A percentile compares a stretch with the other conserved stretches of the same genome.
These are phyloP conservation scores for Stylophora pistillata DNA, from an alignment of 64 coral and sea anemone genomes.

Conservation along the genomic window DNA sequence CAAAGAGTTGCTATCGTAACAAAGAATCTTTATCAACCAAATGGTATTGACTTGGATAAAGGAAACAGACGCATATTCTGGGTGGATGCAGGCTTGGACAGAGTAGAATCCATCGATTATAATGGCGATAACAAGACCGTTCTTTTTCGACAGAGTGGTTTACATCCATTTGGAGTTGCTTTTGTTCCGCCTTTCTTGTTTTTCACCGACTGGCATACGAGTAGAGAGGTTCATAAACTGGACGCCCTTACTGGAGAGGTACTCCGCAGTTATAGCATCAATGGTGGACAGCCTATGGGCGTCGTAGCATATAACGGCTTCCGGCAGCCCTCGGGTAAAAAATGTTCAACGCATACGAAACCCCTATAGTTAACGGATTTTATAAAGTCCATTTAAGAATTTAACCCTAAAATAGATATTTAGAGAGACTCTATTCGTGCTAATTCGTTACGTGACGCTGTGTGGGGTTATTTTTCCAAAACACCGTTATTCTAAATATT, in stretches of 20 bases:
- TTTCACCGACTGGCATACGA: conserved; percentile 51
- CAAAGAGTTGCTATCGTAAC: conserved; percentile 47
- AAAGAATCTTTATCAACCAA: conserved; percentile 32
- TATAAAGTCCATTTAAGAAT: not conserved
- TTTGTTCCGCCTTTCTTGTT: conserved; percentile 35
- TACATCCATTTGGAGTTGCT: conserved; percentile 65
- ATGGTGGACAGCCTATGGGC: conserved; percentile 26
- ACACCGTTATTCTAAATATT: too few relatives aligned
- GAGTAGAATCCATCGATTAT: conserved; percentile 51
- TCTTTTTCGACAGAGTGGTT: not conserved
- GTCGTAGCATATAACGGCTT: conserved; percentile 43
- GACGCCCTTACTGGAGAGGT: conserved; percentile 19
- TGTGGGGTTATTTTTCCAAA: too few relatives aligned
- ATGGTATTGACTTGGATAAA: conserved; percentile 62
- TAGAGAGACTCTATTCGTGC: too few relatives aligned
- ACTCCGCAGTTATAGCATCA: conserved; percentile 10
- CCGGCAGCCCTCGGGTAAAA: conserved; percentile 52
- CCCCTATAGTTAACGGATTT: too few relatives aligned
- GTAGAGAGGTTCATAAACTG: not conserved
- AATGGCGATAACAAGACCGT: conserved; percentile 25
- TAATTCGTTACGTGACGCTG: too few relatives aligned
- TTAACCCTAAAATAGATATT: not conserved
- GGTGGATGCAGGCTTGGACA: conserved; percentile 41
- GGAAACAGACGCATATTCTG: conserved; percentile 49
- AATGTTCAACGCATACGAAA: too few relatives aligned